Base-by-base conservation (phyloP, 2,888 invertebrate genomes). In the Adela reaumurella region DNA sequence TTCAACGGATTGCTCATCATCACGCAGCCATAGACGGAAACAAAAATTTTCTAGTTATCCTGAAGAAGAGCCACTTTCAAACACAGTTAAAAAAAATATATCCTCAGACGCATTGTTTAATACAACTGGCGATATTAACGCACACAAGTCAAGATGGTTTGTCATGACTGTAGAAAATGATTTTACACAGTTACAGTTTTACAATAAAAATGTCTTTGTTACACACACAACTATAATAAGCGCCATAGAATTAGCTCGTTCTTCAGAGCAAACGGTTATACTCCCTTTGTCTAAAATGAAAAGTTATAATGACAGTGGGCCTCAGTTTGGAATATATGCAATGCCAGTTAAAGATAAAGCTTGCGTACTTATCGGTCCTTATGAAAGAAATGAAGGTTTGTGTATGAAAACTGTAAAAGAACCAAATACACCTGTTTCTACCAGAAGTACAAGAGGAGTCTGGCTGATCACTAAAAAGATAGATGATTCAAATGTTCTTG, bases 111-210 rank as follows among this genome's bases (percentile, higher is more conserved):
- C n/a, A n/a, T n/a, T n/a, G n/a, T n/a, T n/a, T n/a, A n/a, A n/a
- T n/a, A n/a, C n/a, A n/a, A n/a, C n/a, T n/a, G n/a, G n/a, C n/a
- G n/a, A n/a, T n/a, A n/a, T n/a, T n/a, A n/a, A n/a, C n/a, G n/a
- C n/a, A n/a, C n/a, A n/a, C n/a, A n/a, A 53, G 16, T 77, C 74
- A 20, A 76, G 73, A 63, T 85, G 84, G 84, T 80, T 82, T 56
- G 66, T 83, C 51, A 72, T 84, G 64, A 77, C 66, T 43, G 54
- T 84, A 42, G 80, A 81, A 64, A 69, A 81, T 50, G 80, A 81
- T 60, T 83, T 84, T 59, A 63, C 61, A 17, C 81, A 81, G 59
- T 67, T 85, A 46, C 66, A 73, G 48, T 81, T 84, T 57, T 66
- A 64, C 50, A 68, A 66, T 43, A 74, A 67, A 57, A 73, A 80